Base-by-base conservation (phyloP, 2,888 invertebrate species). In the Cantharis flavilabris region DNA sequence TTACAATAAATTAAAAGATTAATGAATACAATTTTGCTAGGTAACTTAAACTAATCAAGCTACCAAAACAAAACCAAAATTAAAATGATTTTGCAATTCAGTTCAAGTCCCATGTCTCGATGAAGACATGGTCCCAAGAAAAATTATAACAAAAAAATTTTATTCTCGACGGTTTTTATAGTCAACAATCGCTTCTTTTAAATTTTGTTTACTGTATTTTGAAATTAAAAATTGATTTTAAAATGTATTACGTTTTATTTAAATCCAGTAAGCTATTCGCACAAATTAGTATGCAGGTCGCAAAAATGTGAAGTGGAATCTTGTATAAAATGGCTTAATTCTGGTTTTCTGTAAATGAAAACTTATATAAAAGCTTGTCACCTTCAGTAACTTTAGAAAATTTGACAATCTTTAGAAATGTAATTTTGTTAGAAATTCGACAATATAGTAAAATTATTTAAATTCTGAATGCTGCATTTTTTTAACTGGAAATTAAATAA, bases 261-360 rank as follows among this genome's bases (percentile, higher is more conserved):
- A 49, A 49, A 49, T 49, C 49, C 49, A n/a, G 49, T 49, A 49
- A 49, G 49, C 49, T 49, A 49, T 49, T 49, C 49, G 49, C n/a
- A 7, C 49, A 18, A 67, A 67, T 67, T 67, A 67, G 65, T 67
- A 67, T 67, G 65, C 65, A 67, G 65, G n/a, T 23, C 23, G 23
- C 65, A 67, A 67, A 67, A 67, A 67, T 18, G 65, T 67, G 65
- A 67, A 67, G 65, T 67, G 18, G 65, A 67, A 67, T 67, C 65
- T 67, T 67, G 26, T 26, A 67, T 67, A 23, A 67, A 67, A 26
- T 67, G 65, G 26, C 65, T 67, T 67, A 67, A 67, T 67, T 67
- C 26, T 67, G 26, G 65, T 67, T 67, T 67, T 67, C 65, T 67
- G 26, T 67, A 67, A 67, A 67, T 67, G 65, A 67, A 67, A 67